Percentiles rank a stretch among this genome's conserved stretches.
phyloP scores from a whole-genome alignment of 2,888 invertebrate genomes.

The Rhingia rostrata region DNA sequence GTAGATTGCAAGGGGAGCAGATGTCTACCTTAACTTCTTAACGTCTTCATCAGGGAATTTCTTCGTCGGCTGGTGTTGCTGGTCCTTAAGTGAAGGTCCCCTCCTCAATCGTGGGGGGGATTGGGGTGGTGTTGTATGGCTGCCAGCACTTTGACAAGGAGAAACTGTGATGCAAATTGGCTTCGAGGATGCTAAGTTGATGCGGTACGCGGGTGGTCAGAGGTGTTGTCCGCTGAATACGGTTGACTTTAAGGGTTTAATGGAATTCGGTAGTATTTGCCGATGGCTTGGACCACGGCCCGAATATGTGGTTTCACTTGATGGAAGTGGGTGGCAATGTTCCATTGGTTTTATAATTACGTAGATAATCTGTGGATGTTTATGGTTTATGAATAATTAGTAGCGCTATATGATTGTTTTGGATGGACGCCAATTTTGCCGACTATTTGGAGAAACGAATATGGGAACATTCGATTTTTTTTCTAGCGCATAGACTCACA shows the following conservation, averaged over 20 bases:
- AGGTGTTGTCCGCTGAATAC: conserved; percentile 5
- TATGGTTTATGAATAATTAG: conserved; percentile 46
- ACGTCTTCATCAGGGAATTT: conserved; percentile 59
- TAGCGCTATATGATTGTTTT: conserved; percentile 15
- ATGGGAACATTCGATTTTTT: too few species aligned
- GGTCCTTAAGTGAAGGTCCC: neutral
- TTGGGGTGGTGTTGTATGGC: neutral
- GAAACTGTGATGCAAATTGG: conserved; percentile 56
- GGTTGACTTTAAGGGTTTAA: neutral
- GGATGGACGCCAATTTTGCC: conserved; percentile 30
- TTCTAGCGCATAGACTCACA: too few species aligned
- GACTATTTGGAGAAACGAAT: neutral
- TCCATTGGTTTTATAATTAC: conserved; percentile 58
- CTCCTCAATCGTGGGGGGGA: conserved; percentile 18
- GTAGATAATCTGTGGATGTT: conserved; percentile 47
- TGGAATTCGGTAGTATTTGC: conserved; percentile 13
- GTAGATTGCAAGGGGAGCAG: conserved; percentile 19
- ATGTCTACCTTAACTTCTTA: conserved; percentile 23
- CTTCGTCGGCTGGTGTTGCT: conserved; percentile 41
- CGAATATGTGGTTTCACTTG: neutral
- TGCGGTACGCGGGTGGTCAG: conserved; percentile 31
- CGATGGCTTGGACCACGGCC: conserved; percentile 1
- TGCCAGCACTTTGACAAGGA: conserved; percentile 36
- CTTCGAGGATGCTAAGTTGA: conserved; percentile 1
- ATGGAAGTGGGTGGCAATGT: conserved; percentile 38